These are phyloP conservation scores for Acanthurus tractus DNA, from an alignment of 2,797 vertebrate species.

Conservation along the genomic window DNA sequence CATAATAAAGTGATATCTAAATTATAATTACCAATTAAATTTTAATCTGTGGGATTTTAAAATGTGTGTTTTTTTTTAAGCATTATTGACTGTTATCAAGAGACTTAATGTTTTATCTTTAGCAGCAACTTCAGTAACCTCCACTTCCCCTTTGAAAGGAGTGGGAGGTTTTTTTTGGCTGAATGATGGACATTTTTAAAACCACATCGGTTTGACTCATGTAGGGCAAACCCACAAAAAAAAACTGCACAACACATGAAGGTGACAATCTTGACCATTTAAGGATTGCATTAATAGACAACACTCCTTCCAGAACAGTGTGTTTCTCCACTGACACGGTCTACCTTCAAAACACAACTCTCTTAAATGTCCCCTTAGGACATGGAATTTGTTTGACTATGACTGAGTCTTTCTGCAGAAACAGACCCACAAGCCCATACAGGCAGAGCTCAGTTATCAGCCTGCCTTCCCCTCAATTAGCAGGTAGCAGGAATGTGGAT, in stretches of 20 bases:
- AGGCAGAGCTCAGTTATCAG: conserved; percentile 46
- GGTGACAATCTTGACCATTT: neutral
- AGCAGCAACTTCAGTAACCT: neutral
- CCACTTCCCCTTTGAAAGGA: conserved; percentile 22
- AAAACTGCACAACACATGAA: neutral
- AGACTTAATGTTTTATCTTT: neutral
- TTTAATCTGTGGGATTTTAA: too few relatives aligned
- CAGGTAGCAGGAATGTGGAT: conserved; percentile 66
- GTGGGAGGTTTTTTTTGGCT: neutral
- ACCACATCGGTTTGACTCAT: conserved; percentile 32
- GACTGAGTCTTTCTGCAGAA: neutral
- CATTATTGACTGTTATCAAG: neutral
- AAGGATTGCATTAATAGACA: neutral
- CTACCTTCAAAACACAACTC: conserved; percentile 1
- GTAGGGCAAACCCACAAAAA: neutral
- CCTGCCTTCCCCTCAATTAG: conserved; percentile 22
- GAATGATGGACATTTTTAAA: conserved; percentile 7
- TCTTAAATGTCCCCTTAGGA: conserved; percentile 41
- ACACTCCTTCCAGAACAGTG: neutral
- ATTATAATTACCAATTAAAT: too few relatives aligned
- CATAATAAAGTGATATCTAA: too few relatives aligned
- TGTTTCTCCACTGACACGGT: conserved; percentile 7
- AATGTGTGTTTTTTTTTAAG: too few relatives aligned
- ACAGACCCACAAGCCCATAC: conserved; percentile 60
- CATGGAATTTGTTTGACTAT: conserved; percentile 44